phyloP scores from a whole-genome alignment of 2,888 invertebrate genomes.

The Amphipyra berbera region DNA sequence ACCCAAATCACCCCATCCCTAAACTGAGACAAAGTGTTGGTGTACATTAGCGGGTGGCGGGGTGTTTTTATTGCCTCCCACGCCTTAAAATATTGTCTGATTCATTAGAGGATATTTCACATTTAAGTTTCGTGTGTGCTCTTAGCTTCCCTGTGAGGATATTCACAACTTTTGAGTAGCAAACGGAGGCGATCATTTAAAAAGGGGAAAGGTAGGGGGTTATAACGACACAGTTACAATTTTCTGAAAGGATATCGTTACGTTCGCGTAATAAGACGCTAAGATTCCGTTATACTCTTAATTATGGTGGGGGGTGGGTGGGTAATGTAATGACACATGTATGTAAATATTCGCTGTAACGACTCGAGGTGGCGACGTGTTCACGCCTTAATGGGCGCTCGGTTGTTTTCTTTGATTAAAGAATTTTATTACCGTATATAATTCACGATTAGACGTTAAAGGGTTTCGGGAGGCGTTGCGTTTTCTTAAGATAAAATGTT shows the following conservation, averaged over 20 bases:
- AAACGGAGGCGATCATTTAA: constrained; percentile 82
- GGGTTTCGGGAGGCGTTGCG: constrained; percentile 79
- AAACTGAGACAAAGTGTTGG: constrained; percentile 86
- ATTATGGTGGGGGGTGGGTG: constrained; percentile 78
- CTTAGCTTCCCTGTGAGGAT: constrained; percentile 75
- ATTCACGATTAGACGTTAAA: constrained; percentile 89
- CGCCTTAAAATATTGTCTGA: constrained; percentile 90
- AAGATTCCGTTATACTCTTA: constrained; percentile 90
- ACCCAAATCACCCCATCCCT: constrained; percentile 81
- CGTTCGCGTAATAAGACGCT: constrained; percentile 89
- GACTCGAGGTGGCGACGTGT: constrained; percentile 88
- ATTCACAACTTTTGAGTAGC: constrained; percentile 79
- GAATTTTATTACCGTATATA: constrained; percentile 89
- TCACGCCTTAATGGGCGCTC: constrained; percentile 85
- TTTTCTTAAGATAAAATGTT: constrained; percentile 83
- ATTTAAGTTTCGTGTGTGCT: constrained; percentile 88
- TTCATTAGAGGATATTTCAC: constrained; percentile 90
- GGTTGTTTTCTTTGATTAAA: constrained; percentile 90
- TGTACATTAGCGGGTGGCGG: constrained; percentile 85
- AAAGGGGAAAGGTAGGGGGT: constrained; percentile 69
- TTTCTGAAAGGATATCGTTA: constrained; percentile 90
- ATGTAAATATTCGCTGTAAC: constrained; percentile 89
- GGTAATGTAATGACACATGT: constrained; percentile 87
- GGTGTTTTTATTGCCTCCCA: constrained; percentile 87
- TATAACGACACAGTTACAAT: constrained; percentile 87